Percentiles rank a stretch among this genome's conserved stretches.
Evolutionary conservation across 2,888 invertebrate genomes (phyloP).

Genomic region (Spodoptera exigua): DNA sequence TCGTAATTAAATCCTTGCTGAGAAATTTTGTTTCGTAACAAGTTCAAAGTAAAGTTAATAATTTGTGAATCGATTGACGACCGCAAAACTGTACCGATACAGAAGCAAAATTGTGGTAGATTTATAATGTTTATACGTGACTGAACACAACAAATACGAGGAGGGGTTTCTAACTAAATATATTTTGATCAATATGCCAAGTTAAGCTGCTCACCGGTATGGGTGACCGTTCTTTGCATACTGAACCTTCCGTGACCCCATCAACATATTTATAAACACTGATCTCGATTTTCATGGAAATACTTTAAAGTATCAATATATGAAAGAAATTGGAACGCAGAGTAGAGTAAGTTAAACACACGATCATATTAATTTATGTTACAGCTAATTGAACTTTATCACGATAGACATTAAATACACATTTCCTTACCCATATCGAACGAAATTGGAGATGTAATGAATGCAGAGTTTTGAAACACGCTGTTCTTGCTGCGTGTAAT

Average conservation of each 20-base stretch:
- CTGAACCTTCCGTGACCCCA: not conserved
- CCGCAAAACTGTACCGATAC: conserved; percentile 45
- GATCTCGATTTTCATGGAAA: conserved; percentile 5
- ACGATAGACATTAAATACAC: not conserved
- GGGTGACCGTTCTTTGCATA: conserved; percentile 7
- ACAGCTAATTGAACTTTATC: no score
- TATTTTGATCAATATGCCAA: conserved; percentile 8
- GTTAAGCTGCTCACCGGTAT: conserved; percentile 6
- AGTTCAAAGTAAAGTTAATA: conserved; percentile 23
- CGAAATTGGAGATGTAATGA: conserved; percentile 96
- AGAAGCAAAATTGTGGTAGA: conserved; percentile 31
- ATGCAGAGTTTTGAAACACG: conserved; percentile 94
- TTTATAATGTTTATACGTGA: conserved; percentile 13
- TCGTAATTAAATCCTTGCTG: conserved; percentile 35
- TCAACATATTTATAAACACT: not conserved
- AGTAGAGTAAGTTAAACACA: no score
- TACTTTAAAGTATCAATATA: not conserved
- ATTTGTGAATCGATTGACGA: conserved; percentile 38
- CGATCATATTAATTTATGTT: no score
- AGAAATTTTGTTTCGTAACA: conserved; percentile 38
- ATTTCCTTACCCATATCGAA: conserved; percentile 93
- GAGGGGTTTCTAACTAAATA: conserved; percentile 3
- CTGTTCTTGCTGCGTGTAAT: conserved; percentile 94
- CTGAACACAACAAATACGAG: no score
- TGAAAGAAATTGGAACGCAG: not conserved